phyloP scores from a whole-genome alignment of 2,797 vertebrate genomes.

The Delichon dasypus region DNA sequence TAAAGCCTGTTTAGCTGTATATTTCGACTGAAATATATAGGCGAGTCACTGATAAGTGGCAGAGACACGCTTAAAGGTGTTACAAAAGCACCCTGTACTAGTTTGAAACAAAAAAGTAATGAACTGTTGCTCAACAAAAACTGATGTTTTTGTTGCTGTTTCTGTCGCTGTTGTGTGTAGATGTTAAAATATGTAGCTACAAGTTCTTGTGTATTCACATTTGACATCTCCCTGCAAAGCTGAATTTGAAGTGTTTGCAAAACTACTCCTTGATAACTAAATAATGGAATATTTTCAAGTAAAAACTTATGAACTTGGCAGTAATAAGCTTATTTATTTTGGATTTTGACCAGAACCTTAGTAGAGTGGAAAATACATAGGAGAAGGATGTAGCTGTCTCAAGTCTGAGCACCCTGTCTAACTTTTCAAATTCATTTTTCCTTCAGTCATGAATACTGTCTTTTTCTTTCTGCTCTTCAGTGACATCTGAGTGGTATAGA shows the following conservation, averaged over 20 bases:
- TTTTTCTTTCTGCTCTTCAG: neutral
- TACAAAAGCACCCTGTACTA: neutral
- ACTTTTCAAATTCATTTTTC: neutral
- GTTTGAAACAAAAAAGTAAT: neutral
- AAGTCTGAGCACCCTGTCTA: neutral
- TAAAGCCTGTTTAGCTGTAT: neutral
- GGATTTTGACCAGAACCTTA: neutral
- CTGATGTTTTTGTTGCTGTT: neutral
- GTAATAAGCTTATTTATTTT: neutral
- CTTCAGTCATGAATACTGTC: neutral
- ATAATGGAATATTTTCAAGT: neutral
- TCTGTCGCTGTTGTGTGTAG: neutral
- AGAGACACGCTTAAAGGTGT: neutral
- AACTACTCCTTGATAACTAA: neutral
- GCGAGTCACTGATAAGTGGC: neutral
- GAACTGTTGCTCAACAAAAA: neutral
- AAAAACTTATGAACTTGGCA: neutral
- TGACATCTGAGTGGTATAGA: neutral
- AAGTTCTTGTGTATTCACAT: neutral
- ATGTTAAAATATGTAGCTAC: neutral
- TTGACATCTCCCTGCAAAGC: neutral
- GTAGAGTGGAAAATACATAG: neutral
- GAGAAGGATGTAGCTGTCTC: neutral
- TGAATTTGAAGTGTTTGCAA: neutral
- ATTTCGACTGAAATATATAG: neutral